Evolutionary conservation across 2,113 vertebrate species (phyloP).

Genomic region (Meles meles): DNA sequence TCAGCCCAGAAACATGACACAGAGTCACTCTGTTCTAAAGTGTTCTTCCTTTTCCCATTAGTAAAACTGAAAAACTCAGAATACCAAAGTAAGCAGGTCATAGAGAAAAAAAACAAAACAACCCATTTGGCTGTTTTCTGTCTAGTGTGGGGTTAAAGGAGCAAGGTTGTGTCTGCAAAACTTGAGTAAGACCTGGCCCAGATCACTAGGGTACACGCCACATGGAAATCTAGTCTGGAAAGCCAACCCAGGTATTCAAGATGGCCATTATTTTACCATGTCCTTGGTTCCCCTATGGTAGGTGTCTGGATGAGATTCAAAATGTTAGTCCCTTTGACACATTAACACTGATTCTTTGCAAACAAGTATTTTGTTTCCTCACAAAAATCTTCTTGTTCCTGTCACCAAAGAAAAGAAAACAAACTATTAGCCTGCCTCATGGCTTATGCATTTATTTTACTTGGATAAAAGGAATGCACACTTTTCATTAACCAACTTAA

Average conservation of each 20-base stretch:
- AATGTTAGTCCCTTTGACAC: slow-evolving; percentile 35
- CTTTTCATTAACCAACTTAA: slow-evolving; percentile 1
- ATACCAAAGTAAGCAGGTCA: background rate
- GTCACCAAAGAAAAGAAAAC: slow-evolving; percentile 58
- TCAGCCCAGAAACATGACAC: background rate
- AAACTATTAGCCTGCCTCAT: background rate
- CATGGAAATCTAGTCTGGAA: background rate
- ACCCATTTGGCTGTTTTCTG: background rate
- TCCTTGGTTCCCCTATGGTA: slow-evolving; percentile 1
- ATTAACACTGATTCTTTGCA: slow-evolving; percentile 38
- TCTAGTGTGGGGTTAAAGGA: background rate
- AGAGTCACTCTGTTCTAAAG: background rate
- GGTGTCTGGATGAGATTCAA: background rate
- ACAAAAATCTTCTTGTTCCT: slow-evolving; percentile 39
- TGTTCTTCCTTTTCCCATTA: background rate
- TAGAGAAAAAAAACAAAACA: background rate
- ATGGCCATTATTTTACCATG: background rate
- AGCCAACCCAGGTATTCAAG: background rate
- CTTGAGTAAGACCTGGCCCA: background rate
- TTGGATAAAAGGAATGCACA: slow-evolving; percentile 9
- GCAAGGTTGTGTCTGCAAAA: background rate
- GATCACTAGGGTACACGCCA: background rate
- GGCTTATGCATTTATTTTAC: slow-evolving; percentile 12
- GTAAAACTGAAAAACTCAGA: background rate
- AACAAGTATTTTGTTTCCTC: slow-evolving; percentile 43